Evolutionary conservation across 1,140 invertebrate genomes (phyloP).

Genomic region (Trigoniulus corallinus): DNA sequence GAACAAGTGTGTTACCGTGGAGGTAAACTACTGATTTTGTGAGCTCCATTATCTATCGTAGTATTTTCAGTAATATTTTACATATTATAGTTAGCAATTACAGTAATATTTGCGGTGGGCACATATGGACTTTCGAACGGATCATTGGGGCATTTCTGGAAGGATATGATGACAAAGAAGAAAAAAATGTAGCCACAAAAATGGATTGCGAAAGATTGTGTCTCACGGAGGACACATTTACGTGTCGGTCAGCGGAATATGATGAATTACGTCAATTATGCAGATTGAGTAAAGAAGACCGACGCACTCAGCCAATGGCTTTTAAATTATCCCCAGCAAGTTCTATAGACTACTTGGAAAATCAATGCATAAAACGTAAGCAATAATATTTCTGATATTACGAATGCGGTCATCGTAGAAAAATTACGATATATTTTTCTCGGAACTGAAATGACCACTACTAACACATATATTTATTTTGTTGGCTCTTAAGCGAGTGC

Average conservation of each 20-base stretch:
- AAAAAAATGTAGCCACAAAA: constrained; percentile 25
- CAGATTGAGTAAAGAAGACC: constrained; percentile 30
- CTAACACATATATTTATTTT: too few species aligned
- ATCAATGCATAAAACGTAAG: constrained; percentile 31
- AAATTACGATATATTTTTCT: too few species aligned
- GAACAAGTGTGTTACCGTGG: constrained; percentile 30
- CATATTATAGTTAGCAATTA: constrained; percentile 17
- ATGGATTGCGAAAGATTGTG: constrained; percentile 33
- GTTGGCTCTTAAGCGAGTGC: constrained; percentile 12
- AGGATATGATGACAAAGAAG: constrained; percentile 30
- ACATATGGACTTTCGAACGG: constrained; percentile 33
- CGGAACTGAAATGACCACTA: too few species aligned
- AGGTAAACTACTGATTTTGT: constrained; percentile 15
- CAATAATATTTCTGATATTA: constrained; percentile 3
- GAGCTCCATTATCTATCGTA: neutral
- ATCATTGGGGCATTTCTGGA: constrained; percentile 30
- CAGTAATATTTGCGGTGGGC: constrained; percentile 29
- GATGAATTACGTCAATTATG: constrained; percentile 26
- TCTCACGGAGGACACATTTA: constrained; percentile 28
- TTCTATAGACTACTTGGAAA: constrained; percentile 34
- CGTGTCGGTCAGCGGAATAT: constrained; percentile 32
- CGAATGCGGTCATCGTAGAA: too few species aligned
- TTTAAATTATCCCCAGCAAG: constrained; percentile 26
- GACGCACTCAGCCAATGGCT: constrained; percentile 31
- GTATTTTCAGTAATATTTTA: neutral